Percentiles rank a stretch among this genome's conserved stretches.
These are phyloP conservation scores for Helicolenus hilgendorfi DNA, from an alignment of 2,797 vertebrate genomes.

Conservation along the genomic window DNA sequence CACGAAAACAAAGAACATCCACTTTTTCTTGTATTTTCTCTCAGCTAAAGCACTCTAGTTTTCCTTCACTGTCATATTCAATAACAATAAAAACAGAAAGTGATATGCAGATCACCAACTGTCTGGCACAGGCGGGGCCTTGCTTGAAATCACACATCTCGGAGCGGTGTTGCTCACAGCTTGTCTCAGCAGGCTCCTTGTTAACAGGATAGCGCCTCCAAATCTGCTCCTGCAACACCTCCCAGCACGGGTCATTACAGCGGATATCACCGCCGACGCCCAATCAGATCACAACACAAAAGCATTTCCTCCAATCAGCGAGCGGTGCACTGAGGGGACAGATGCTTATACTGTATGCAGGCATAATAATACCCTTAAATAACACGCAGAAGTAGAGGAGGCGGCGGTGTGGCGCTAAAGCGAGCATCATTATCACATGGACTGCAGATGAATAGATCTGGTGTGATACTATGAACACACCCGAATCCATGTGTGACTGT, in stretches of 20 bases:
- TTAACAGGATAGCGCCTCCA: constrained; percentile 85
- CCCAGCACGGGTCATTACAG: constrained; percentile 72
- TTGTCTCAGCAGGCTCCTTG: constrained; percentile 82
- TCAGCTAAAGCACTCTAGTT: neutral
- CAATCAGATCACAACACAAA: constrained; percentile 58
- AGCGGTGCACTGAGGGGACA: constrained; percentile 21
- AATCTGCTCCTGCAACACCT: constrained; percentile 85
- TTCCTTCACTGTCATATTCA: constrained; percentile 37
- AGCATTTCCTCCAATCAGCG: constrained; percentile 58
- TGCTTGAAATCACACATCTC: constrained; percentile 78
- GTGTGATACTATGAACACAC: constrained; percentile 74
- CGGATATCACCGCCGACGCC: constrained; percentile 37
- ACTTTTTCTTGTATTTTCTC: neutral
- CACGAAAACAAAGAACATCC: neutral
- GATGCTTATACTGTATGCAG: neutral
- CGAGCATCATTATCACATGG: constrained; percentile 76
- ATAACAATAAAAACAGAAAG: constrained; percentile 47
- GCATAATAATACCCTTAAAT: constrained; percentile 52
- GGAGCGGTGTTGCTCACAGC: constrained; percentile 60
- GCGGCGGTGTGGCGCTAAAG: constrained; percentile 12
- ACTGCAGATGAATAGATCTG: constrained; percentile 79
- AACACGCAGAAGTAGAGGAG: constrained; percentile 29
- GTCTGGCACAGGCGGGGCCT: constrained; percentile 60
- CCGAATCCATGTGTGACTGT: constrained; percentile 77
- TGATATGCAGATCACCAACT: constrained; percentile 62